phyloP scores from a whole-genome alignment of 2,888 invertebrate genomes.

The Nomada ferruginata region DNA sequence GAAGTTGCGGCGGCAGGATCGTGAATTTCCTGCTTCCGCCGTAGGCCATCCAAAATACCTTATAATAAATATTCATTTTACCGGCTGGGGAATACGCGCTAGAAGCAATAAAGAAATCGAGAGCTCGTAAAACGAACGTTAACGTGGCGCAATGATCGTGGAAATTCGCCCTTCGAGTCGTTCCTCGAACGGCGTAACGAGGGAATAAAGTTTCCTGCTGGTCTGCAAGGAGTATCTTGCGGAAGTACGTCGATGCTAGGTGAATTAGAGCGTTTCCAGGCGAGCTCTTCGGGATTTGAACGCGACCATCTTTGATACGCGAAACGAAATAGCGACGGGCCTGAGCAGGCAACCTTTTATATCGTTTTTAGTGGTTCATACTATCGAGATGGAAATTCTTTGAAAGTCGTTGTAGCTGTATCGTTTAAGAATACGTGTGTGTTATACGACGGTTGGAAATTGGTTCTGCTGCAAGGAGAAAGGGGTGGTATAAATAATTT shows the following conservation, averaged over 20 bases:
- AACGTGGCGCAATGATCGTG: slow-evolving; percentile 47
- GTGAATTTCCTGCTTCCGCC: slow-evolving; percentile 59
- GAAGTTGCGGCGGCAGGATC: slow-evolving; percentile 43
- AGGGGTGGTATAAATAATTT: too few relatives aligned
- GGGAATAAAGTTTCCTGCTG: slow-evolving; percentile 19
- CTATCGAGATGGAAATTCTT: too few relatives aligned
- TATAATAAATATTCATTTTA: slow-evolving; percentile 65
- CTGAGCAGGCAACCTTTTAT: slow-evolving; percentile 21
- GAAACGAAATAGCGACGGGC: slow-evolving; percentile 12
- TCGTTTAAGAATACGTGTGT: too few relatives aligned
- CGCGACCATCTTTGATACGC: not conserved
- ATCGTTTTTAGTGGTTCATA: slow-evolving; percentile 16
- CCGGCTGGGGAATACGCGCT: slow-evolving; percentile 8
- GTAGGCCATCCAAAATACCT: slow-evolving; percentile 30
- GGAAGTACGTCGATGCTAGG: slow-evolving; percentile 16
- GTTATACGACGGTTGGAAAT: too few relatives aligned
- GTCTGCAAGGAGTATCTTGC: not conserved
- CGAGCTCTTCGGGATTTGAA: slow-evolving; percentile 25
- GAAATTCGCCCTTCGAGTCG: not conserved
- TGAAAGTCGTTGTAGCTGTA: too few relatives aligned
- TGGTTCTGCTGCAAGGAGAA: too few relatives aligned
- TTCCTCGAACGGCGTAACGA: slow-evolving; percentile 13
- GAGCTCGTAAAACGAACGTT: slow-evolving; percentile 49
- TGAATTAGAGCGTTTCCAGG: slow-evolving; percentile 32
- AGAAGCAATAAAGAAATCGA: slow-evolving; percentile 56